phyloP scores from a whole-genome alignment of 1,140 invertebrate species.

The Ceratoteleas bidentatus region DNA sequence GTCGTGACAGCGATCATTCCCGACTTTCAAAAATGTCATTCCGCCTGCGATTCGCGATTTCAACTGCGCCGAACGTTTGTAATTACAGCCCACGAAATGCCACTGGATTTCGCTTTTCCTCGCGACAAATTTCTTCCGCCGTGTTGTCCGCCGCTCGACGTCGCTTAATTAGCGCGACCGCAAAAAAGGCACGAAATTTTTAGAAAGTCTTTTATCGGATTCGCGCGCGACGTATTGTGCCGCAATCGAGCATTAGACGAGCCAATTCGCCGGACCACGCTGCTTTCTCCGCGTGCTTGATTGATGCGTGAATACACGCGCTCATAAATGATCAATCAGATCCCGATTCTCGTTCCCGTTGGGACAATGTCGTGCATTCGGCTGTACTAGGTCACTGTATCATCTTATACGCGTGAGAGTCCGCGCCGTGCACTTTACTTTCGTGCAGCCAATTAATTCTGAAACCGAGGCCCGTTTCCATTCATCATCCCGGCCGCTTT shows the following conservation, averaged over 20 bases:
- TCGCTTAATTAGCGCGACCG: slow-evolving; percentile 33
- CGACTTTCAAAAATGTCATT: not conserved
- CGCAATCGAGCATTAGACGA: slow-evolving; percentile 25
- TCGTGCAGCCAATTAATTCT: slow-evolving; percentile 36
- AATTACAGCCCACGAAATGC: not conserved
- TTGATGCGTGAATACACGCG: slow-evolving; percentile 54
- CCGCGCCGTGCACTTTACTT: slow-evolving; percentile 6
- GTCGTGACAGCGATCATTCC: not conserved
- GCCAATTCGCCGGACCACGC: slow-evolving; percentile 35
- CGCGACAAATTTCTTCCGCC: slow-evolving; percentile 24
- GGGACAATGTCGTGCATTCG: slow-evolving; percentile 8
- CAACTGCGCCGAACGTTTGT: not conserved
- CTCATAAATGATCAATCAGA: slow-evolving; percentile 40
- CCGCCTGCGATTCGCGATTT: not conserved
- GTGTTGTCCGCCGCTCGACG: slow-evolving; percentile 22
- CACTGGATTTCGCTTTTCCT: not conserved
- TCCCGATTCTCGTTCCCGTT: slow-evolving; percentile 35
- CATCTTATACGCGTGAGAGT: slow-evolving; percentile 55
- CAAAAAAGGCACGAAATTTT: slow-evolving; percentile 13
- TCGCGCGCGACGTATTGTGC: slow-evolving; percentile 29
- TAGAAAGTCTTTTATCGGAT: slow-evolving; percentile 50
- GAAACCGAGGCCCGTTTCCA: slow-evolving; percentile 19
- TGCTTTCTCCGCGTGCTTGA: slow-evolving; percentile 54
- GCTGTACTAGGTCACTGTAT: slow-evolving; percentile 46
- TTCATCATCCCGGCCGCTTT: slow-evolving; percentile 25